Evolutionary conservation across 2,888 invertebrate genomes (phyloP), one percentile per base, ranked within the genome.

Genomic region (Melanchra persicariae): DNA sequence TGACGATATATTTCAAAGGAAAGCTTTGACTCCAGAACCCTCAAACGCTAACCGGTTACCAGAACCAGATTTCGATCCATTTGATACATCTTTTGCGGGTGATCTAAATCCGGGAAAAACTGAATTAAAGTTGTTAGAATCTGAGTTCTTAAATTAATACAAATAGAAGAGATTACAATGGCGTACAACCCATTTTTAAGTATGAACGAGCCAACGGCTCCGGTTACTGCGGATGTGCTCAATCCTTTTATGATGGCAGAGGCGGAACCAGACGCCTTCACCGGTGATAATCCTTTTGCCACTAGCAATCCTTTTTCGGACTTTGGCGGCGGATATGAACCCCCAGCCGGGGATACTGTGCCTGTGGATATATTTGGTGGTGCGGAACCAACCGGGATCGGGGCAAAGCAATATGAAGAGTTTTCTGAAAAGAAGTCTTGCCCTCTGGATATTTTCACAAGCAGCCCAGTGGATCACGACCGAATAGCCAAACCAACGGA

Each of bases 121-220:
- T 0, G 98, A 98, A 92, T 91, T 98, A 0, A 98, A 98, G 88
- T 90, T 98, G 26, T 92, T 98, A 0, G 98, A 98, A 91, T 97
- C 97, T 62, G 98, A 98, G 91, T 95, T 98, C 85, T 83, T 96
- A 72, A 77, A 86, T 49, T 83, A 91, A 91, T 49, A 66, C 15
- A 40, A 59, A 45, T 73, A 24, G 59, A 69, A 51, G 8, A 55
- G 49, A 30, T 34, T 37, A 96, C 89, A 79, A 98, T 98, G 98
- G 98, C 98, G 58, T 94, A 87, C 60, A 98, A 98, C 96, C 98
- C 98, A 30, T 98, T 98, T 90, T 93, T 98, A 68, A 98, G 98
- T 95, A 97, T 97, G 90, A 97, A 97, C 77, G 98, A 98, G 85
- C 96, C 97, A 63, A 90, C 93, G 5, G 95, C 96, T 40, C 93